Conservation (phyloP, 2,888 invertebrate genomes). For the Matsumyia berberina region DNA sequence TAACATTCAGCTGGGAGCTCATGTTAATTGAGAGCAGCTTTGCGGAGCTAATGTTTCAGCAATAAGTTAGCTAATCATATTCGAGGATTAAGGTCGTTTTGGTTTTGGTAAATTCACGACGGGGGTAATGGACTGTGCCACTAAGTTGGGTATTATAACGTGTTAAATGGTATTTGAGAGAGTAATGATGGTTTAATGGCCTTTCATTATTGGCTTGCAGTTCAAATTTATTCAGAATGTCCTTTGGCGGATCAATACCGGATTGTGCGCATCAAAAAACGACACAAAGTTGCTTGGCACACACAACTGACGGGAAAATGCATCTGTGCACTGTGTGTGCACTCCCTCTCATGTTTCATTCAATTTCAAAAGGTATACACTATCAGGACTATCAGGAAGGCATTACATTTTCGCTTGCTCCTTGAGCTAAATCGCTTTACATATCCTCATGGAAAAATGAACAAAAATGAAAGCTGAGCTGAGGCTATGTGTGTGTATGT, state of each 20-base stretch:
- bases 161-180: conserved; percentile 27
- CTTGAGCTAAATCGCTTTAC: conserved; percentile 67
- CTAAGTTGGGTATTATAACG: conserved; percentile 42
- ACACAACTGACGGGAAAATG: not conserved
- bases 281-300: not conserved
- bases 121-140: conserved; percentile 1
- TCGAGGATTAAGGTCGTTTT: conserved; percentile 36
- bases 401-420: conserved; percentile 57
- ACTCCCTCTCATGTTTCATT: conserved; percentile 63
- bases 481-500: conserved; percentile 5
- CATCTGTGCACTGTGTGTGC: not conserved
- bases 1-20: conserved; percentile 19
- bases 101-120: conserved; percentile 36
- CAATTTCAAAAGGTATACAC: conserved; percentile 56
- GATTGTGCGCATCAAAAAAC: not conserved
- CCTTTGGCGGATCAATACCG: not conserved
- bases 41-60: conserved; percentile 4
- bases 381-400: conserved; percentile 56
- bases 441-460: conserved; percentile 43
- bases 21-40: conserved; percentile 51
- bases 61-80: conserved; percentile 57
- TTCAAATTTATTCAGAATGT: not conserved
- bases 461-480: conserved; percentile 12
- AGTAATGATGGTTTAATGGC: conserved; percentile 20
- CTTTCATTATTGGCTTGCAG: not conserved